phyloP scores from a whole-genome alignment of 1,140 invertebrate genomes.

The Rhagoletis zephyria region DNA sequence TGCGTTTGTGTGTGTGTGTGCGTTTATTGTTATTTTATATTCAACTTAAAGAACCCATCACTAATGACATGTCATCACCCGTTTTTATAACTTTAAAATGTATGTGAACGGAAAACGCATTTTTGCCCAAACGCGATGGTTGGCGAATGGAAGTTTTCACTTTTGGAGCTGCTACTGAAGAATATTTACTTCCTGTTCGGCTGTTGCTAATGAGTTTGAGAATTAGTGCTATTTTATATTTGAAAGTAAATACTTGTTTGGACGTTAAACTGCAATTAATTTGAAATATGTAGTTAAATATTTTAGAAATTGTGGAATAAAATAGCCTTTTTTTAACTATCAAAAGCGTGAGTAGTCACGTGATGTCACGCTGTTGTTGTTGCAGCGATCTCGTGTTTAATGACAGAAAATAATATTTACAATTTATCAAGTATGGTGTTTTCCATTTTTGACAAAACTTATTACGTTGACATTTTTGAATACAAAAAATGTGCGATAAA shows the following conservation, averaged over 20 bases:
- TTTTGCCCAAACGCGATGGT: neutral
- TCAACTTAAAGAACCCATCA: constrained; percentile 1
- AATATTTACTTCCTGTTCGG: neutral
- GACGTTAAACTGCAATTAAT: neutral
- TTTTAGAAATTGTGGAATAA: too few species aligned
- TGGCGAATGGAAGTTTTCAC: neutral
- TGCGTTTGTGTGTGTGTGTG: neutral
- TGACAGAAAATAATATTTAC: too few species aligned
- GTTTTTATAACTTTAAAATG: constrained; percentile 6
- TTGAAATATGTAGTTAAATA: too few species aligned
- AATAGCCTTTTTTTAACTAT: too few species aligned
- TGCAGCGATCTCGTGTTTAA: too few species aligned
- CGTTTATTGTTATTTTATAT: neutral
- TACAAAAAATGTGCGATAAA: too few species aligned
- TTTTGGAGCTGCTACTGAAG: neutral
- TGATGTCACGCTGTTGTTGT: too few species aligned
- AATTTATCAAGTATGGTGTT: too few species aligned
- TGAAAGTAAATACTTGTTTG: neutral
- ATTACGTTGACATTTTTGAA: too few species aligned
- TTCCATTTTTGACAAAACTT: too few species aligned
- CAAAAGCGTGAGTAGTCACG: too few species aligned
- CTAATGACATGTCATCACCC: neutral
- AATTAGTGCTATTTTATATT: neutral
- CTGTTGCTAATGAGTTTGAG: constrained; percentile 3
- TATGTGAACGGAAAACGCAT: neutral